Evolutionary conservation across 2,797 vertebrate genomes (phyloP).

Genomic region (Oryzias dopingdopingensis): DNA sequence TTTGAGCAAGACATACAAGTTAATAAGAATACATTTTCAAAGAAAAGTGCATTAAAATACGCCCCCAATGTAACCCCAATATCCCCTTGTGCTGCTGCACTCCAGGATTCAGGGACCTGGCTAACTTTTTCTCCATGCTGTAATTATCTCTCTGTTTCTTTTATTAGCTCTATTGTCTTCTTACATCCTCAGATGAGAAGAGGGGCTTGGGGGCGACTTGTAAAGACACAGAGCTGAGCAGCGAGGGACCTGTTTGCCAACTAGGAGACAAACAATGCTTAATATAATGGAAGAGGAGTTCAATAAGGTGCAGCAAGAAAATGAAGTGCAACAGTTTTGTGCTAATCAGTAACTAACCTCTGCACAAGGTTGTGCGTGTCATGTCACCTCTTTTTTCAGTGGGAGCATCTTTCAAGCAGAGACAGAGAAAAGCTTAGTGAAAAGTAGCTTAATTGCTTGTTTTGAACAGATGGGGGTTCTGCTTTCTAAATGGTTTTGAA

Average conservation of each 20-base stretch:
- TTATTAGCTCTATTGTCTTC: conserved; percentile 71
- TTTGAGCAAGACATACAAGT: conserved; percentile 33
- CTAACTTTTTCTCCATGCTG: conserved; percentile 37
- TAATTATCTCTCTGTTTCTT: conserved; percentile 64
- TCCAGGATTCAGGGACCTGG: conserved; percentile 41
- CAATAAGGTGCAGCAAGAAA: conserved; percentile 66
- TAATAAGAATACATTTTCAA: conserved; percentile 37
- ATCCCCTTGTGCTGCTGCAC: conserved; percentile 52
- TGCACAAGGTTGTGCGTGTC: conserved; percentile 58
- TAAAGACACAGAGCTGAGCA: conserved; percentile 65
- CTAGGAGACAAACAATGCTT: conserved; percentile 61
- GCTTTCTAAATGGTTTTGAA: conserved; percentile 49
- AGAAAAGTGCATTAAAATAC: conserved; percentile 29
- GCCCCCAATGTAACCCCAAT: conserved; percentile 32
- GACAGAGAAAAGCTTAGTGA: conserved; percentile 51
- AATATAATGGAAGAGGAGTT: conserved; percentile 58
- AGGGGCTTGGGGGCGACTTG: conserved; percentile 38
- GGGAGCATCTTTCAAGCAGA: conserved; percentile 44
- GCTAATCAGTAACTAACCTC: conserved; percentile 72
- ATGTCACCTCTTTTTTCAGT: conserved; percentile 29
- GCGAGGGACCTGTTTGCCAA: conserved; percentile 67
- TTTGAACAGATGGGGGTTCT: conserved; percentile 47
- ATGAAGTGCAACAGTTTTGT: conserved; percentile 68
- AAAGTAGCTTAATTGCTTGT: conserved; percentile 51
- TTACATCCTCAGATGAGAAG: conserved; percentile 63